Percentiles rank a stretch among this genome's conserved stretches.
These are phyloP conservation scores for Microcaecilia unicolor DNA, from an alignment of 2,797 vertebrate genomes.

Conservation along the genomic window DNA sequence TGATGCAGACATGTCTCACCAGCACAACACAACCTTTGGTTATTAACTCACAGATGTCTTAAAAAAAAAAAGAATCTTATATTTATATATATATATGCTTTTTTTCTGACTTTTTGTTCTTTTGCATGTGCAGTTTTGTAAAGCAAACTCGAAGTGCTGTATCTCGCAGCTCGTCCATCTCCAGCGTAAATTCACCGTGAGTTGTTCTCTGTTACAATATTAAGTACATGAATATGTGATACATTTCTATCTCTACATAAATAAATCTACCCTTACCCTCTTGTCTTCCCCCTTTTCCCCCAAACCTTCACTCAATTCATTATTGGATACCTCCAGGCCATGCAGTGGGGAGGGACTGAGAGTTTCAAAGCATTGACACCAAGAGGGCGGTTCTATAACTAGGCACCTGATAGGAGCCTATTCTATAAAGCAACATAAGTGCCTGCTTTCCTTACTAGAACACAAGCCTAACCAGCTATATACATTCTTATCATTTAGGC, in stretches of 20 bases:
- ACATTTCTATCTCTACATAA: conserved; percentile 3
- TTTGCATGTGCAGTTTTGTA: conserved; percentile 97
- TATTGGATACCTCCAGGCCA: conserved; percentile 32
- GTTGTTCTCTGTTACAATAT: conserved; percentile 76
- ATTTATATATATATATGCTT: conserved; percentile 49
- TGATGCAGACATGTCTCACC: too few species aligned
- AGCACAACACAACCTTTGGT: too few species aligned
- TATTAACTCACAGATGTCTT: conserved; percentile 19
- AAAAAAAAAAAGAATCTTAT: too few species aligned
- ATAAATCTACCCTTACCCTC: conserved; percentile 1
- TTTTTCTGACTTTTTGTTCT: conserved; percentile 66
- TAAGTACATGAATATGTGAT: conserved; percentile 40
- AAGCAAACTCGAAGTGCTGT: conserved; percentile 86
- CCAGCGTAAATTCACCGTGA: conserved; percentile 96
- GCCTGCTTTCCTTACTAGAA: too few species aligned
- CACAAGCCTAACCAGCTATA: too few species aligned
- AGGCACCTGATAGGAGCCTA: too few species aligned
- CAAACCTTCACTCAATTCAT: conserved; percentile 3
- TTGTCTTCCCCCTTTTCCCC: conserved; percentile 1
- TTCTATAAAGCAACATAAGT: too few species aligned
- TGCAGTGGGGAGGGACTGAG: conserved; percentile 18
- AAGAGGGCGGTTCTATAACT: too few species aligned
- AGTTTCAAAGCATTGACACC: conserved; percentile 10
- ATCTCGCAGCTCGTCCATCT: conserved; percentile 90
- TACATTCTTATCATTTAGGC: too few species aligned